Evolutionary conservation across 2,113 vertebrate genomes (phyloP).

Genomic region (Percina caprodes): DNA sequence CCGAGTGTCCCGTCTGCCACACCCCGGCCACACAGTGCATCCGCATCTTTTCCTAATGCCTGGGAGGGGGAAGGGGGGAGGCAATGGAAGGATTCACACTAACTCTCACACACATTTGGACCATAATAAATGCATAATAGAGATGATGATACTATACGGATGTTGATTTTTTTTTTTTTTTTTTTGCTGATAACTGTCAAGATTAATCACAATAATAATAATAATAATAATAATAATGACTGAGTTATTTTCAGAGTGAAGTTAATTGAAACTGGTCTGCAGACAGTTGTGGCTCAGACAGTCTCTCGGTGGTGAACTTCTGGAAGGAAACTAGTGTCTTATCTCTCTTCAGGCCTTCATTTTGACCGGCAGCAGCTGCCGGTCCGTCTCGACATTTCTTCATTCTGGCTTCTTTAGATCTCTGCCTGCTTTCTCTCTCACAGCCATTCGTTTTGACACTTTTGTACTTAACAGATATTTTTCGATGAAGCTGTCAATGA

Average conservation of each 20-base stretch:
- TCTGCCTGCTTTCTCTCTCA: constrained; percentile 72
- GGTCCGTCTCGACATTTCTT: constrained; percentile 63
- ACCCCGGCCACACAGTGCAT: constrained; percentile 96
- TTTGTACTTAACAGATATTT: constrained; percentile 87
- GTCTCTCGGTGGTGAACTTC: constrained; percentile 64
- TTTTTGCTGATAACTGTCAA: constrained; percentile 73
- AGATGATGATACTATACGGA: constrained; percentile 82
- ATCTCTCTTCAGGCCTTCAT: constrained; percentile 84
- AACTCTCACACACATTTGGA: constrained; percentile 71
- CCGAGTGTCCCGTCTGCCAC: constrained; percentile 95
- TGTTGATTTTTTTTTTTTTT: constrained; percentile 64
- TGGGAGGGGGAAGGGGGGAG: constrained; percentile 15
- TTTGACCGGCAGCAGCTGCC: constrained; percentile 61
- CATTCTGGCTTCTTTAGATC: constrained; percentile 73
- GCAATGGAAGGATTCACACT: constrained; percentile 71
- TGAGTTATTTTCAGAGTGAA: constrained; percentile 74
- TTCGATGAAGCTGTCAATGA: constrained; percentile 81
- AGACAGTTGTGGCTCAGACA: constrained; percentile 60
- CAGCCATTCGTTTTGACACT: constrained; percentile 80
- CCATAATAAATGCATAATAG: constrained; percentile 77
- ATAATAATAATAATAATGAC: constrained; percentile 74
- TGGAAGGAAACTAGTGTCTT: constrained; percentile 85
- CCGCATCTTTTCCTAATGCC: constrained; percentile 96
- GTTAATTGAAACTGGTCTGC: constrained; percentile 58
- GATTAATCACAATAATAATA: constrained; percentile 74